Evolutionary conservation across 2,113 vertebrate species (phyloP).

Genomic region (Cavia porcellus): DNA sequence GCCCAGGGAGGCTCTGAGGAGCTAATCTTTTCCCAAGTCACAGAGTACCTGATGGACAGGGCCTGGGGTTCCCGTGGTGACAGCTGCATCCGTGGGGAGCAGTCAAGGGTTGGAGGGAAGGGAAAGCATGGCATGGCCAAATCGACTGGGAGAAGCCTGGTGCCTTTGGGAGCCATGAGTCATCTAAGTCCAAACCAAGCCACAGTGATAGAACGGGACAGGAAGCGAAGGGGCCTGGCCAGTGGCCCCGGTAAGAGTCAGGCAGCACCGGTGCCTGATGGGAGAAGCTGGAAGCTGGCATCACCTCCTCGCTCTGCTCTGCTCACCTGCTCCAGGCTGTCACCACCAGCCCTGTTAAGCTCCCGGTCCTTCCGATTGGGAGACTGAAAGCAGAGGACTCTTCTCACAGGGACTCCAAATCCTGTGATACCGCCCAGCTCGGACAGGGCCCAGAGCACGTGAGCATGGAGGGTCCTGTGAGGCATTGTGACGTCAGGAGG

Average conservation of each 20-base stretch:
- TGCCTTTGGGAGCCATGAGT: not conserved
- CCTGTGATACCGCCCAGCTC: not conserved
- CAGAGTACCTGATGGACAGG: not conserved
- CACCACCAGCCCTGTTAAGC: not conserved
- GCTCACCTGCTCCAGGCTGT: not conserved
- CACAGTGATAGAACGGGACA: fast-evolving
- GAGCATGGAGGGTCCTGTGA: not conserved
- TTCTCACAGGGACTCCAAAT: not conserved
- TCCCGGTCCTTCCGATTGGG: not conserved
- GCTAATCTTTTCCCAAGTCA: fast-evolving
- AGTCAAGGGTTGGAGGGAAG: not conserved
- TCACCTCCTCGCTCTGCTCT: fast-evolving
- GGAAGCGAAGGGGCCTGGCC: fast-evolving
- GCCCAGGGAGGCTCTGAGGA: not conserved
- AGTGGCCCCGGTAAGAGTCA: fast-evolving
- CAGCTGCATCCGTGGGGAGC: not conserved
- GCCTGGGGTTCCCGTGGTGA: fast-evolving
- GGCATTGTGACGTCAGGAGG: not conserved
- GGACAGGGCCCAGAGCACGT: not conserved
- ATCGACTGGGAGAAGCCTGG: not conserved
- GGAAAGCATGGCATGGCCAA: not conserved
- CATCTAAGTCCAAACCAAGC: not conserved
- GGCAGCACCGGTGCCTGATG: fast-evolving
- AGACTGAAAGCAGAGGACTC: too few relatives aligned
- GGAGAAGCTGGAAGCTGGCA: not conserved